Evolutionary conservation across 2,888 invertebrate genomes (phyloP).

Genomic region (Catonia carolina): DNA sequence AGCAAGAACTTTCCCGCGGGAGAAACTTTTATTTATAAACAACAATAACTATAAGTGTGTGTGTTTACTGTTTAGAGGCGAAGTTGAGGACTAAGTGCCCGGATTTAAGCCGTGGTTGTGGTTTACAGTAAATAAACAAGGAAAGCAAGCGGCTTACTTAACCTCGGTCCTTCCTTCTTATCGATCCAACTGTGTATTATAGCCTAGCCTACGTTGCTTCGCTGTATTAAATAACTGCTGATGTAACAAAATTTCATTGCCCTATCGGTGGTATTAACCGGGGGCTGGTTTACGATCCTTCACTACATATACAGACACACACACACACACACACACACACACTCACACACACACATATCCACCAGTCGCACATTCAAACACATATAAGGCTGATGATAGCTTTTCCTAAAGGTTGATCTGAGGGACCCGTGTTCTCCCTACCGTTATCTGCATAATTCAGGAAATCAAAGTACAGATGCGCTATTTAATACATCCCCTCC

Average conservation of each 20-base stretch:
- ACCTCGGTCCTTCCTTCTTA: conserved; percentile 3
- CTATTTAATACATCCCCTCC: too few species aligned
- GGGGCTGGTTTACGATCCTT: conserved; percentile 5
- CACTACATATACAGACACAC: not conserved
- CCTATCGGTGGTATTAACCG: conserved; percentile 12
- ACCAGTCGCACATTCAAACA: too few species aligned
- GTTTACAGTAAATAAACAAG: conserved; percentile 10
- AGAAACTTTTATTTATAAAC: conserved; percentile 12
- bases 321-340: not conserved
- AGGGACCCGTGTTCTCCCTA: too few species aligned
- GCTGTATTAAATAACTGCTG: conserved; percentile 7
- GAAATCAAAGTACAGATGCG: too few species aligned
- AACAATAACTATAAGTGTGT: conserved; percentile 5
- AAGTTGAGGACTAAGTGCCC: conserved; percentile 5
- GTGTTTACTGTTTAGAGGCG: conserved; percentile 3
- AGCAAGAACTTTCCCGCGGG: too few species aligned
- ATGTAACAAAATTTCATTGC: conserved; percentile 15
- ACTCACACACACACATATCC: too few species aligned
- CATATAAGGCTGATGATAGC: too few species aligned
- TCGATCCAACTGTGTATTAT: conserved; percentile 6
- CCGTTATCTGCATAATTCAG: too few species aligned
- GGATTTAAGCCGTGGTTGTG: conserved; percentile 7
- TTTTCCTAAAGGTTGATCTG: too few species aligned
- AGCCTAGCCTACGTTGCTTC: not conserved
- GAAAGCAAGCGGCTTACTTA: conserved; percentile 5